Base-by-base conservation (phyloP, 2,113 vertebrate genomes). In the Loxodonta africana region DNA sequence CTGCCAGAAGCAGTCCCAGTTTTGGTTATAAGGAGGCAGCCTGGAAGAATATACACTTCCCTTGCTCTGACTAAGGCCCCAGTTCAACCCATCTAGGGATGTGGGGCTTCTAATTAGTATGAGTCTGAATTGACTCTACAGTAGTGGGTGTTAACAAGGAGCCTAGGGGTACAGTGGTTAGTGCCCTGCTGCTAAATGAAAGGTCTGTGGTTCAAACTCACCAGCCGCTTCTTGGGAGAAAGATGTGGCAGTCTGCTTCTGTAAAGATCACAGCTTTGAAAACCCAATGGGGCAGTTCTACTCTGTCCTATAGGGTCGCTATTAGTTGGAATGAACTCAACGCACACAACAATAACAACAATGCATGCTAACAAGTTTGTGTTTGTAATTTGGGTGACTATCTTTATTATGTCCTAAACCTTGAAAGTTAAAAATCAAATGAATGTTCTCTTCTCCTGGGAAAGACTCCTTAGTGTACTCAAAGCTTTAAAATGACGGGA, bases 401-500 rank as follows among this genome's bases (percentile, higher is more conserved):
- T 83, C 51, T 97, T 96, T 87, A 85, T 63, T 73, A 80, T 67
- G 51, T 76, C 33, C 85, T 86, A 90, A 81, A 41, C 57, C 73
- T 82, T 65, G 60, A 95, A 90, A 41, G 67, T 90, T 73, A 94
- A 53, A 96, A 84, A 63, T 14, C 57, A 82, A 95, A 90, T 5
- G 14, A 97, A 71, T 82, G 76, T 41, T 76, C 83, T 83, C 51
- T 82, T 91, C 73, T 80, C 20, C 41, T 78, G 94, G 62, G 53
- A 83, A 91, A 37, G 77, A 65, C 26, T 83, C 18, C 74, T 84
- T 81, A 85, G 76, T 86, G 26, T 67, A 93, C 21, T 94, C 85
- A 62, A 57, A 60, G 37, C n/a, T 94, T 90, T 87, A 53, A 23
- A 89, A 65, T 30, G 44, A 71, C 28, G 41, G 51, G 44, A 88